Percentiles rank a stretch among this genome's conserved stretches.
phyloP scores from a whole-genome alignment of 2,113 vertebrate genomes.

The Peromyscus polionotus region DNA sequence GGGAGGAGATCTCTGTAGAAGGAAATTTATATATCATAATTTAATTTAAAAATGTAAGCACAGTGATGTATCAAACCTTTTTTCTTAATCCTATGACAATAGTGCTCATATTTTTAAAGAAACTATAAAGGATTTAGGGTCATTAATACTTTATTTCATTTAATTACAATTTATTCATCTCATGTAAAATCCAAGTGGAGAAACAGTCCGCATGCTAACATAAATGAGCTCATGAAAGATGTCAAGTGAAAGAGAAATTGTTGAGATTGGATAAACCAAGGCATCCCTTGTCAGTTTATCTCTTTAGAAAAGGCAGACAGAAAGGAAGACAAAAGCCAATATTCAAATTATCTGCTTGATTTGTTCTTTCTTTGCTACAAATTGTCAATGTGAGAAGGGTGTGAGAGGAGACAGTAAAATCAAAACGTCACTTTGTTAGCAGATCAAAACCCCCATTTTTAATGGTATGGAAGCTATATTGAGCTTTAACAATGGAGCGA shows the following conservation, averaged over 20 bases:
- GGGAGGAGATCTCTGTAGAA: not conserved
- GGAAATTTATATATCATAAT: not conserved
- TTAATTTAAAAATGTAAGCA: constrained; percentile 2
- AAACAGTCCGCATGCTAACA: constrained; percentile 42
- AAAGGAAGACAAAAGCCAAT: constrained; percentile 78
- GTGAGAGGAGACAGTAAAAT: constrained; percentile 61
- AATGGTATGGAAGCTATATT: constrained; percentile 20
- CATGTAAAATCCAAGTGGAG: constrained; percentile 46
- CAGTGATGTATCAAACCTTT: constrained; percentile 3
- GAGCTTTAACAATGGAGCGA: constrained; percentile 38
- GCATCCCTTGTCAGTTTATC: constrained; percentile 74
- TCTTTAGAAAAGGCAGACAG: constrained; percentile 72
- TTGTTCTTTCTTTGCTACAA: constrained; percentile 72
- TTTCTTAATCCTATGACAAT: not conserved
- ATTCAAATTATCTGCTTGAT: constrained; percentile 79
- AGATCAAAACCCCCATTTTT: constrained; percentile 62
- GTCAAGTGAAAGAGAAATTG: constrained; percentile 70
- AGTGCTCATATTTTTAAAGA: not conserved
- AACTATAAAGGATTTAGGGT: not conserved
- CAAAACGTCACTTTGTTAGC: constrained; percentile 59
- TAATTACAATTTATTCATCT: constrained; percentile 64
- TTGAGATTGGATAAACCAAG: constrained; percentile 77
- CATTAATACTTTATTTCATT: not conserved
- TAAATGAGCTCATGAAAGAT: constrained; percentile 58
- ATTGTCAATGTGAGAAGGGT: constrained; percentile 69